Percentiles rank a stretch among this genome's conserved stretches.
These are phyloP conservation scores for Cyprinus carpio DNA, from an alignment of 2,113 vertebrate species.

Conservation along the genomic window DNA sequence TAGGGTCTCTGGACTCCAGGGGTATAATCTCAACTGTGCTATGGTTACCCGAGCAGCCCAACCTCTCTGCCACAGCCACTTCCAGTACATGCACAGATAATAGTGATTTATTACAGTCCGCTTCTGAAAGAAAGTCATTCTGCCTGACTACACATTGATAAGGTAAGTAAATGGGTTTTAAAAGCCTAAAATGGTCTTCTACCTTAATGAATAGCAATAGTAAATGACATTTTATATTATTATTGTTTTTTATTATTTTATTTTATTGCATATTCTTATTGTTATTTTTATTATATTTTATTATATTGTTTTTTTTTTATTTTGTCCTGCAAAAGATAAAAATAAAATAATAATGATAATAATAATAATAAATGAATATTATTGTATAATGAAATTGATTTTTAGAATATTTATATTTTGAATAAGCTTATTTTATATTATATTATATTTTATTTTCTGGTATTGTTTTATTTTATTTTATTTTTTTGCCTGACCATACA, in stretches of 20 bases:
- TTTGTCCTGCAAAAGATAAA: too few relatives aligned
- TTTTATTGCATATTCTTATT: too few relatives aligned
- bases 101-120: constrained; percentile 42
- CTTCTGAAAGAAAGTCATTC: background rate
- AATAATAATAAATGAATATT: background rate
- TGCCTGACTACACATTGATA: background rate
- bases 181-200: background rate
- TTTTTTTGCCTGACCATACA: background rate
- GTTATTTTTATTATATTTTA: too few relatives aligned
- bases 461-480: too few relatives aligned
- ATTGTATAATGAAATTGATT: too few relatives aligned
- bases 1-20: background rate
- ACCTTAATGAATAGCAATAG: background rate
- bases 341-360: background rate
- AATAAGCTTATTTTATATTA: too few relatives aligned
- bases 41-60: constrained; percentile 40
- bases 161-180: background rate
- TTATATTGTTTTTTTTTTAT: too few relatives aligned
- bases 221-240: background rate
- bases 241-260: too few relatives aligned
- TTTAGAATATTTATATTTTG: too few relatives aligned
- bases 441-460: too few relatives aligned
- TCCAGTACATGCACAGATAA: constrained; percentile 19
- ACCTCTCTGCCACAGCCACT: constrained; percentile 2
- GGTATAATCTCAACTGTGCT: constrained; percentile 12